Conservation (phyloP, 2,888 invertebrate genomes). For the Cecidostiba fungosa region DNA sequence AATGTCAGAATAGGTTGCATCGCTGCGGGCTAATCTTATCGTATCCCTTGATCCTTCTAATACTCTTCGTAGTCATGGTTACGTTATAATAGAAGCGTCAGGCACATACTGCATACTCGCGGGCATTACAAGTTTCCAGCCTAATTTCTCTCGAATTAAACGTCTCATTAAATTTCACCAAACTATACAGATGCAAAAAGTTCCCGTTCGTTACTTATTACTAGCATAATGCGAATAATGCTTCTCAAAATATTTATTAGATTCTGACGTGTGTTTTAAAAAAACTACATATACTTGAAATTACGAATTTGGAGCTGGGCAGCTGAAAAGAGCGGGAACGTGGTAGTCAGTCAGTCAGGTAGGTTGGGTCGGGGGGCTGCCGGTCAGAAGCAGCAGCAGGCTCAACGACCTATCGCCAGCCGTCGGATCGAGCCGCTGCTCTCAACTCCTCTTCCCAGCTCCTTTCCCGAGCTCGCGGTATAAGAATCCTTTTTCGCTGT, state of each 20-base stretch:
- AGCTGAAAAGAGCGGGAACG: slow-evolving; percentile 39
- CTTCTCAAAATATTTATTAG: background rate
- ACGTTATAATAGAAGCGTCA: slow-evolving; percentile 7
- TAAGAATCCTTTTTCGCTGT: slow-evolving; percentile 36
- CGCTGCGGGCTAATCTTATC: slow-evolving; percentile 73
- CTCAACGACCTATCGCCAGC: slow-evolving; percentile 66
- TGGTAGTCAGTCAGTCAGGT: slow-evolving; percentile 32
- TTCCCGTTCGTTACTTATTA: background rate
- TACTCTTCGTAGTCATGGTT: slow-evolving; percentile 65
- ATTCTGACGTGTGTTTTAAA: background rate
- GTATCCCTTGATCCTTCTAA: slow-evolving; percentile 75
- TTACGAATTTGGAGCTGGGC: background rate
- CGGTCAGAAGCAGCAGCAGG: slow-evolving; percentile 59
- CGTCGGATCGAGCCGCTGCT: slow-evolving; percentile 67
- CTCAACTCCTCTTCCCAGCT: background rate
- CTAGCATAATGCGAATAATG: background rate
- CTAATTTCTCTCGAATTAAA: slow-evolving; percentile 31
- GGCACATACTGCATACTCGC: slow-evolving; percentile 6
- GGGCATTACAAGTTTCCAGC: slow-evolving; percentile 31
- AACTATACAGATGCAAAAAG: background rate
- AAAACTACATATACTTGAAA: background rate
- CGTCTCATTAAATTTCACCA: slow-evolving; percentile 1
- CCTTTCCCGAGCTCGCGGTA: slow-evolving; percentile 1
- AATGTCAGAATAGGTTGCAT: slow-evolving; percentile 69
- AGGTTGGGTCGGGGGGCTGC: slow-evolving; percentile 55